Percentiles rank a stretch among this genome's conserved stretches.
Conservation (phyloP, 2,797 vertebrate genomes). For the Phataginus tetradactyla region DNA sequence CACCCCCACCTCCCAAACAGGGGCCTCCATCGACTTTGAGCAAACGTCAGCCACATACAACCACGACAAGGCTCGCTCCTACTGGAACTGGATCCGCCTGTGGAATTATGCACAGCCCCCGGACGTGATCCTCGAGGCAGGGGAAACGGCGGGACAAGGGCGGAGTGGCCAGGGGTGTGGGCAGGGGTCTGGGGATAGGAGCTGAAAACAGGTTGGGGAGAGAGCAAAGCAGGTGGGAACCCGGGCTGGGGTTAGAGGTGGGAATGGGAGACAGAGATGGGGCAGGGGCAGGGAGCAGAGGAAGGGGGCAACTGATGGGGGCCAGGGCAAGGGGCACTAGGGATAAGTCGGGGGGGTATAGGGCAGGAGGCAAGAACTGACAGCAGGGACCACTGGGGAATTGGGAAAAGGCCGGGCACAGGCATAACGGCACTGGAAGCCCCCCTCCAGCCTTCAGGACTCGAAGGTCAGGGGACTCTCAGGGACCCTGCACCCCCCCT, state of each 20-base stretch:
- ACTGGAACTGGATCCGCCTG: constrained; percentile 80
- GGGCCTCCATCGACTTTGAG: constrained; percentile 77
- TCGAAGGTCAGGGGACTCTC: not conserved
- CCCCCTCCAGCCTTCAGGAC: not conserved
- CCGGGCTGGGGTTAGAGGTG: not conserved
- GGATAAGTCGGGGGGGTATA: too few species aligned
- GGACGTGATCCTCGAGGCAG: constrained; percentile 78
- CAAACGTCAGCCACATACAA: constrained; percentile 72
- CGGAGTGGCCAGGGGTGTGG: not conserved
- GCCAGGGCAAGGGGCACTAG: too few species aligned
- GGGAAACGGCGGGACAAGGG: not conserved
- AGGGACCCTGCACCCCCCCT: not conserved
- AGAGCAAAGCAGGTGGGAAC: not conserved
- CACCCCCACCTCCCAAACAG: not conserved
- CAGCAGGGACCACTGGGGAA: not conserved
- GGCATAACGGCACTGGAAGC: not conserved
- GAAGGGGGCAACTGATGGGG: not conserved
- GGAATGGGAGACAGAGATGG: not conserved
- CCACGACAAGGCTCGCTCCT: constrained; percentile 76
- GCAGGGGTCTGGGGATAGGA: not conserved
- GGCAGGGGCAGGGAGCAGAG: not conserved
- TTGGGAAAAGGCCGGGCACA: not conserved
- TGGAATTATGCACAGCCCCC: constrained; percentile 79
- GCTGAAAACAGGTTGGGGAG: not conserved
- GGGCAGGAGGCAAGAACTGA: not conserved